These are phyloP conservation scores for Merluccius polli DNA, from an alignment of 2,797 vertebrate genomes.

Conservation along the genomic window DNA sequence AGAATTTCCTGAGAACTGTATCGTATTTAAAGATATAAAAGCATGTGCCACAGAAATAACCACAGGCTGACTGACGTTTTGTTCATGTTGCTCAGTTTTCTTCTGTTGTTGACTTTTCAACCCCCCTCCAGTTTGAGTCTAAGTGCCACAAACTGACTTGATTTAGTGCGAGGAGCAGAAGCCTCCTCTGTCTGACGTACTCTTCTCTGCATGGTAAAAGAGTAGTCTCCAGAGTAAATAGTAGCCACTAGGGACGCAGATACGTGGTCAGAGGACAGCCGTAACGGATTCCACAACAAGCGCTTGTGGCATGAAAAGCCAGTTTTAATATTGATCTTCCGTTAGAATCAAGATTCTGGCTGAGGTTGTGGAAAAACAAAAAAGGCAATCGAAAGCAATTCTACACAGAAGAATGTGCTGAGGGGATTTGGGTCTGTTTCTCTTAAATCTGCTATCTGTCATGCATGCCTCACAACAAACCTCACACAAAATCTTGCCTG, in stretches of 20 bases:
- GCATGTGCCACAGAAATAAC: background rate
- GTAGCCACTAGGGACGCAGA: conserved; percentile 41
- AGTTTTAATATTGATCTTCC: background rate
- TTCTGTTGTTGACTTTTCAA: background rate
- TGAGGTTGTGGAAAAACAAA: background rate
- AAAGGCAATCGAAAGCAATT: background rate
- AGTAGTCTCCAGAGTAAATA: conserved; percentile 15
- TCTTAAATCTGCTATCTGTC: background rate
- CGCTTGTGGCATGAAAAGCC: background rate
- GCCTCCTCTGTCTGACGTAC: conserved; percentile 25
- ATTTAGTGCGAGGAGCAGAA: conserved; percentile 15
- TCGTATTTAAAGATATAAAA: background rate
- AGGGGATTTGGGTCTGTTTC: background rate
- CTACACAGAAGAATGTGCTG: background rate
- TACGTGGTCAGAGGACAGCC: conserved; percentile 45
- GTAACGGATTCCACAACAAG: background rate
- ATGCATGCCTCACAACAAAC: background rate
- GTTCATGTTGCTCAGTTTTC: background rate
- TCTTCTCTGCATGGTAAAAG: background rate
- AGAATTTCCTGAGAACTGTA: background rate
- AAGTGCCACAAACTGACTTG: background rate
- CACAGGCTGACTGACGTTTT: background rate
- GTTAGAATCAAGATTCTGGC: background rate
- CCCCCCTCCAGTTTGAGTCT: background rate
- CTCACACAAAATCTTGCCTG: background rate